phyloP scores from a whole-genome alignment of 2,797 vertebrate species.

The Garrulus glandarius region DNA sequence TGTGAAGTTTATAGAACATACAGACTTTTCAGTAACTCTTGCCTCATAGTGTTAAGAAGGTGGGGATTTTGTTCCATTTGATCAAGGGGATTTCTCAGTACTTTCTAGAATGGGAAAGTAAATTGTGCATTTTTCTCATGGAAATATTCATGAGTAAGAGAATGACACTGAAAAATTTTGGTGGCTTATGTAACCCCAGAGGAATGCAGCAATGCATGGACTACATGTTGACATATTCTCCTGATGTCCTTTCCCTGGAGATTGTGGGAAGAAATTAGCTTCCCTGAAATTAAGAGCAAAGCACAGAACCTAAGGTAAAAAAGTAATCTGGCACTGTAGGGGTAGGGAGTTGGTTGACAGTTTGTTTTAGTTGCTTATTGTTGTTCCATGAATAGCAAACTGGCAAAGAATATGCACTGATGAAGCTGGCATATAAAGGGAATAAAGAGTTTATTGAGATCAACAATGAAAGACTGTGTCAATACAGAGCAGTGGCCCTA shows the following conservation, averaged over 20 bases:
- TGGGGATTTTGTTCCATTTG: not conserved
- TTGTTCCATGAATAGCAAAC: constrained; percentile 11
- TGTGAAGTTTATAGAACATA: not conserved
- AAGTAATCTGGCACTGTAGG: not conserved
- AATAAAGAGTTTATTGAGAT: constrained; percentile 62
- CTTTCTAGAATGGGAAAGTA: constrained; percentile 39
- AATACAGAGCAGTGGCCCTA: constrained; percentile 24
- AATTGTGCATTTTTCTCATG: constrained; percentile 43
- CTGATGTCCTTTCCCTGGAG: not conserved
- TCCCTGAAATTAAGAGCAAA: not conserved
- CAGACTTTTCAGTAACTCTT: not conserved
- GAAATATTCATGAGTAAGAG: constrained; percentile 9
- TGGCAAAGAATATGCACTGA: not conserved
- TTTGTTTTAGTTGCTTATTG: constrained; percentile 15
- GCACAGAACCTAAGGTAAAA: not conserved
- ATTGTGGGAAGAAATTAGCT: not conserved
- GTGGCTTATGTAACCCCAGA: not conserved
- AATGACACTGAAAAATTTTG: not conserved
- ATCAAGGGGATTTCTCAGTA: not conserved
- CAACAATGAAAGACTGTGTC: constrained; percentile 31
- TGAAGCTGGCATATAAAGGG: constrained; percentile 14
- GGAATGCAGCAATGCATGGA: constrained; percentile 1
- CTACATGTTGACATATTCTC: constrained; percentile 1
- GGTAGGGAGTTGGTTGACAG: not conserved
- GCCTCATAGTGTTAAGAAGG: not conserved